phyloP scores from a whole-genome alignment of 2,113 vertebrate species.

The Burhinus oedicnemus region DNA sequence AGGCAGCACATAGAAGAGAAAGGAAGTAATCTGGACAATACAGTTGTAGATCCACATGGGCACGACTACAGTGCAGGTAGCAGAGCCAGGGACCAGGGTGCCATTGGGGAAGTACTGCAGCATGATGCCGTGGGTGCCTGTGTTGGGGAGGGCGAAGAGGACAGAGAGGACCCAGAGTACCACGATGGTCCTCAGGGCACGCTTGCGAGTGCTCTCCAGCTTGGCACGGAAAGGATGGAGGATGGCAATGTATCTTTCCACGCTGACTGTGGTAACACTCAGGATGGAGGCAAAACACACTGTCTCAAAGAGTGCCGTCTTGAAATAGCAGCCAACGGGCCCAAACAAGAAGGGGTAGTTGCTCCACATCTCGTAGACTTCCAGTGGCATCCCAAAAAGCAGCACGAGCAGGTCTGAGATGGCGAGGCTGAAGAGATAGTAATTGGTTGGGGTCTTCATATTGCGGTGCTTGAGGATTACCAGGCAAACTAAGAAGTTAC shows the following conservation, averaged over 20 bases:
- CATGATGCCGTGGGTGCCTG: constrained; percentile 87
- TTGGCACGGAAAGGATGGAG: constrained; percentile 89
- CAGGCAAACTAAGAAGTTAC: constrained; percentile 90
- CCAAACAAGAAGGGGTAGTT: constrained; percentile 95
- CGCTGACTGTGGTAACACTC: constrained; percentile 88
- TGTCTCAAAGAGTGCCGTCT: constrained; percentile 90
- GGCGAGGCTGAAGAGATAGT: constrained; percentile 93
- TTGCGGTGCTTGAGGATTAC: constrained; percentile 88
- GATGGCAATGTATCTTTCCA: constrained; percentile 91
- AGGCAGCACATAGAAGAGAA: constrained; percentile 91
- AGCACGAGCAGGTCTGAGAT: constrained; percentile 91
- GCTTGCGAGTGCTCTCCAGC: constrained; percentile 83
- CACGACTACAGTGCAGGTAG: constrained; percentile 82
- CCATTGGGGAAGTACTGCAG: constrained; percentile 72
- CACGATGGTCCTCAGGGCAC: constrained; percentile 86
- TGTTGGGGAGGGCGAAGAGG: constrained; percentile 90
- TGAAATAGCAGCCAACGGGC: constrained; percentile 88
- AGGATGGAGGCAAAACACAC: constrained; percentile 93
- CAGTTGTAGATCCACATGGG: constrained; percentile 93
- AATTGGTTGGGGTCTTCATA: constrained; percentile 95
- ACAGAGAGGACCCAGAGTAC: constrained; percentile 85
- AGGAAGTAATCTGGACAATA: constrained; percentile 88
- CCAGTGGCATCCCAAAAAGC: constrained; percentile 91
- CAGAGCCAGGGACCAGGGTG: constrained; percentile 80
- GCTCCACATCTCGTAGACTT: constrained; percentile 95